Percentiles rank a stretch among this genome's conserved stretches.
Evolutionary conservation across 2,113 vertebrate genomes (phyloP).

Genomic region (Neolamprologus modestus): DNA sequence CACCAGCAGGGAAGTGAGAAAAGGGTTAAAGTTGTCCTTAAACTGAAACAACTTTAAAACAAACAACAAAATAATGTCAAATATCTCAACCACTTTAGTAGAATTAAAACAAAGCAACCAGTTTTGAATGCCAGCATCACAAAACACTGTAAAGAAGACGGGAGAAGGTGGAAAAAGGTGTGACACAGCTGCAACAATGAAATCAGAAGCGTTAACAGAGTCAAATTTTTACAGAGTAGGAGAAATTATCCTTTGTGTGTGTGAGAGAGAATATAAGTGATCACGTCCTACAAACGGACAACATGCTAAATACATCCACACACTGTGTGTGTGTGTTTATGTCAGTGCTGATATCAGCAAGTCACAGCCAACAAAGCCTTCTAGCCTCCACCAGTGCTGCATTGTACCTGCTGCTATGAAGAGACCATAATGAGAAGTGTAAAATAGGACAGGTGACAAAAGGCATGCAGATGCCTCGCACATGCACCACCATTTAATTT

Average conservation of each 20-base stretch:
- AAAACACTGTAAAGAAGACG: not conserved
- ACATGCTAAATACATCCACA: not conserved
- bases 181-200: not conserved
- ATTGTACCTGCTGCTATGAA: constrained; percentile 17
- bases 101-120: not conserved
- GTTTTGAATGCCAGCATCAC: not conserved
- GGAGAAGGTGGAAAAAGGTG: constrained; percentile 16
- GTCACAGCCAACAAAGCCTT: constrained; percentile 35
- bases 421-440: not conserved
- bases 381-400: not conserved
- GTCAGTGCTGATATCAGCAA: constrained; percentile 52
- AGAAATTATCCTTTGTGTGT: not conserved
- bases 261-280: not conserved
- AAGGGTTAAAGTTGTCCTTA: not conserved
- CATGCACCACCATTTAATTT: not conserved
- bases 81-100: constrained; percentile 1
- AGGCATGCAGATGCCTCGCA: not conserved
- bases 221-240: not conserved
- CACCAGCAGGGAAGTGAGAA: not conserved
- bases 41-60: not conserved
- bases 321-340: not conserved
- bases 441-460: constrained; percentile 18
- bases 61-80: not conserved
- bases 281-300: not conserved
- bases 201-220: not conserved